Evolutionary conservation across 92 coral and sea anemone genomes (phyloP).

Genomic region (Palythoa grandis): DNA sequence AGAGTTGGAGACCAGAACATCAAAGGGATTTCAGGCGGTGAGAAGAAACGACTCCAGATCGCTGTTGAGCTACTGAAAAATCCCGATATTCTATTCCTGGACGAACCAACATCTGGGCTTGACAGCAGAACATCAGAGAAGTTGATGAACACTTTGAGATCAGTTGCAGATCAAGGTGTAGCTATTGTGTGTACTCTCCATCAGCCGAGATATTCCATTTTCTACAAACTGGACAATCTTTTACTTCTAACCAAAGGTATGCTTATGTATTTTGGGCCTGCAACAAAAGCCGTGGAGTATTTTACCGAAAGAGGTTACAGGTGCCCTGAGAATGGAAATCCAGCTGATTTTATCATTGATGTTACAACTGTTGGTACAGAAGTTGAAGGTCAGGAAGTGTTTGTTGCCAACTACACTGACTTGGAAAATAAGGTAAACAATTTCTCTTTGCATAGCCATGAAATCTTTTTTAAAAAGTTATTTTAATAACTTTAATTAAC

Average conservation of each 20-base stretch:
- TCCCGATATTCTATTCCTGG: slow-evolving; percentile 40
- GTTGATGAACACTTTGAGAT: slow-evolving; percentile 33
- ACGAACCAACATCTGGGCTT: slow-evolving; percentile 40
- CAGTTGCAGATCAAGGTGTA: slow-evolving; percentile 42
- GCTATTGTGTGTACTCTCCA: slow-evolving; percentile 43
- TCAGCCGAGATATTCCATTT: slow-evolving; percentile 40
- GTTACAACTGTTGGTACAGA: slow-evolving; percentile 37
- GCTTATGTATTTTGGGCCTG: slow-evolving; percentile 41
- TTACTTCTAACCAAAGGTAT: slow-evolving; percentile 32
- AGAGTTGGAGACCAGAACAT: background rate
- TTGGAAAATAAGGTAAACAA: slow-evolving; percentile 4
- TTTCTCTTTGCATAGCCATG: background rate
- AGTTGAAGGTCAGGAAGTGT: slow-evolving; percentile 29
- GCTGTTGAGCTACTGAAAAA: slow-evolving; percentile 32
- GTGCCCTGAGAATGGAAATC: slow-evolving; percentile 35
- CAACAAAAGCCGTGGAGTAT: slow-evolving; percentile 39
- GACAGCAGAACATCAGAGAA: slow-evolving; percentile 46
- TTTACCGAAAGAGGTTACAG: slow-evolving; percentile 10
- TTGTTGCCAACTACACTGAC: slow-evolving; percentile 26
- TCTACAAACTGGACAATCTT: slow-evolving; percentile 44
- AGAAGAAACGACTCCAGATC: slow-evolving; percentile 26
- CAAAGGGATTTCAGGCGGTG: slow-evolving; percentile 20
- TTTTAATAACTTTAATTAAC: too few species aligned
- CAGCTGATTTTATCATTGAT: slow-evolving; percentile 36
- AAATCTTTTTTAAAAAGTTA: background rate